Evolutionary conservation across 2,113 vertebrate species (phyloP), one percentile per base, ranked within the genome.

Genomic region (Lamprotornis superbus): DNA sequence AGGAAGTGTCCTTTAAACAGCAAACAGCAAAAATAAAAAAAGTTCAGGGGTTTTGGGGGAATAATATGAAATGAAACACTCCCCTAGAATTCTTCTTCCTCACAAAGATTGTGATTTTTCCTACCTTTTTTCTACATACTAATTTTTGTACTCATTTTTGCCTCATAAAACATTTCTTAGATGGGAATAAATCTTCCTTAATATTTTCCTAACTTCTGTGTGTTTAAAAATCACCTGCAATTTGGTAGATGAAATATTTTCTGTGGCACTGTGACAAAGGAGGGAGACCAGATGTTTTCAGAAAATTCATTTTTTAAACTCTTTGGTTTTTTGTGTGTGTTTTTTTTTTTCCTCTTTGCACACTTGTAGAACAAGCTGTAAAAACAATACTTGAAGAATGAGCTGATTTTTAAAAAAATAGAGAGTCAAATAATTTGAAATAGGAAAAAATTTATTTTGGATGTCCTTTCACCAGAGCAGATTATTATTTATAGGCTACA

Each of bases 401-500:
- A 94, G 83, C 65, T 94, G 93, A 88, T 95, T 90, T 35, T 4
- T n/a, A 71, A 88, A 85, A 86, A 94, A 91, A 73, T 17, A 88
- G 9, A 59, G 49, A 90, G 49, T 44, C 27, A 76, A 81, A 94
- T 64, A 88, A 71, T 92, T 64, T 70, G 71, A 89, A 93, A 92
- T 86, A 90, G 40, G 80, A 95, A 90, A 95, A 73, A 81, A 92
- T 92, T 93, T 80, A 60, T 93, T 95, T 84, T 94, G 73, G 53
- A 87, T 93, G 89, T 92, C 79, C 61, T 92, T 96, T 95, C 77
- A 76, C 80, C n/a, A 91, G 73, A 73, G n/a, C 46, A 93, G 71
- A 77, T 94, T 96, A 96, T 96, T 96, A 96, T 97, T 97, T 96
- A 93, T 97, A 59, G 91, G 47, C 77, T 95, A 53, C 76, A 87